Percentiles rank a stretch among this genome's conserved stretches.
Evolutionary conservation across 2,113 vertebrate species (phyloP).

Genomic region (Galeopterus variegatus): DNA sequence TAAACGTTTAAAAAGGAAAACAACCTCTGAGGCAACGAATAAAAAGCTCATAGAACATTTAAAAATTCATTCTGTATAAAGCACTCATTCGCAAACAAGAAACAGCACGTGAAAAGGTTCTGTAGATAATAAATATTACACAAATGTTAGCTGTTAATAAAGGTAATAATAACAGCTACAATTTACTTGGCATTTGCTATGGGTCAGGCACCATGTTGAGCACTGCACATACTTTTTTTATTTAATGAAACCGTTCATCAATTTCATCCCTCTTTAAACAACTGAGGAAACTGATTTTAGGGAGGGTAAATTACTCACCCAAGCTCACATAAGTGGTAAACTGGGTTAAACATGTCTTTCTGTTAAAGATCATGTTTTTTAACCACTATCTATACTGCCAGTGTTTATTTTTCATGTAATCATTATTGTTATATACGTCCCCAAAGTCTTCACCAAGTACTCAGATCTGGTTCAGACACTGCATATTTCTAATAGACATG

Average conservation of each 20-base stretch:
- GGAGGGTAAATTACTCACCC: constrained; percentile 44
- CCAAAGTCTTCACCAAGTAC: not conserved
- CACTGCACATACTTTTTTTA: not conserved
- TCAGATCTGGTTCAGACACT: not conserved
- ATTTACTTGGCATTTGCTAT: constrained; percentile 15
- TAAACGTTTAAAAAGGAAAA: not conserved
- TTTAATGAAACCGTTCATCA: constrained; percentile 24
- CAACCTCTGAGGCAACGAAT: not conserved
- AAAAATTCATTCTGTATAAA: constrained; percentile 8
- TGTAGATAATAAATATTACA: not conserved
- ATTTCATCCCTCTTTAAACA: constrained; percentile 18
- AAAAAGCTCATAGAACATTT: not conserved
- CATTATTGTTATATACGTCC: not conserved
- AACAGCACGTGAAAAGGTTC: not conserved
- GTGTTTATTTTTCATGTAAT: not conserved
- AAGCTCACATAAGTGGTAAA: not conserved
- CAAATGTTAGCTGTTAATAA: constrained; percentile 29
- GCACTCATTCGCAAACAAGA: constrained; percentile 18
- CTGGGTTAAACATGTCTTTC: constrained; percentile 18
- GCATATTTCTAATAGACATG: constrained; percentile 5
- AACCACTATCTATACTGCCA: not conserved
- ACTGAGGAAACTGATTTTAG: constrained; percentile 35
- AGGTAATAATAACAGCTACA: not conserved
- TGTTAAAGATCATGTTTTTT: not conserved
- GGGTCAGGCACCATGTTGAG: not conserved